Base-by-base conservation (phyloP, 2,888 invertebrate genomes). In the Notocelia uddmanniana region DNA sequence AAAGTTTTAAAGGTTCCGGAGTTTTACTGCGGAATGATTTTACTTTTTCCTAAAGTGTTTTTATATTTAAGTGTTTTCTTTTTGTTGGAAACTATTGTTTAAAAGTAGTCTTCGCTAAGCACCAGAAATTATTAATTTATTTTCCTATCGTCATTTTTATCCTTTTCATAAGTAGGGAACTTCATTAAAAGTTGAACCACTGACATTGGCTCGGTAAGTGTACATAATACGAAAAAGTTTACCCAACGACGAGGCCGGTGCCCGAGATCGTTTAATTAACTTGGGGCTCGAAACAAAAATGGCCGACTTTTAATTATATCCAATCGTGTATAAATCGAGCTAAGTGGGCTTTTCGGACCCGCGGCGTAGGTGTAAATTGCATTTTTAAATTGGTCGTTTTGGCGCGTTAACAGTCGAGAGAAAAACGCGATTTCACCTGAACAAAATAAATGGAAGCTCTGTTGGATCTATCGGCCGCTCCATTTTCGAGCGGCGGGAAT, bases 261-360 rank as follows among this genome's bases (percentile, higher is more conserved):
- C 74, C 74, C 78, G 78, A 74, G 75, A 79, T 80, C 78, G 76
- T 80, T 83, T 86, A 86, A 88, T 88, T 85, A 87, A 82, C 66
- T 66, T 77, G 77, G 76, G 75, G 80, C 77, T 78, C 75, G 76
- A 79, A 82, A 83, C 78, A 83, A 86, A 86, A 86, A 82, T 78
- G 78, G 83, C 76, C 79, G 79, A 75, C 77, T 81, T 84, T 85
- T 85, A 85, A 88, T 87, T 85, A 83, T 76, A 79, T 82, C 80
- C 79, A 82, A 82, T 78, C 77, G 77, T 70, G 79, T 73, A 80
- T 82, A 82, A 84, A 84, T 81, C 79, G 76, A 74, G 78, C 74
- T 79, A 81, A 85, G 79, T 82, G 80, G 82, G 79, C 76, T 79
- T 81, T 80, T 79, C 75, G 76, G 77, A 77, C 66, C 74, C 78